A percentile compares a stretch with the other conserved stretches of the same genome.
phyloP scores from a whole-genome alignment of 2,797 vertebrate species.

The Lerista edwardsae region DNA sequence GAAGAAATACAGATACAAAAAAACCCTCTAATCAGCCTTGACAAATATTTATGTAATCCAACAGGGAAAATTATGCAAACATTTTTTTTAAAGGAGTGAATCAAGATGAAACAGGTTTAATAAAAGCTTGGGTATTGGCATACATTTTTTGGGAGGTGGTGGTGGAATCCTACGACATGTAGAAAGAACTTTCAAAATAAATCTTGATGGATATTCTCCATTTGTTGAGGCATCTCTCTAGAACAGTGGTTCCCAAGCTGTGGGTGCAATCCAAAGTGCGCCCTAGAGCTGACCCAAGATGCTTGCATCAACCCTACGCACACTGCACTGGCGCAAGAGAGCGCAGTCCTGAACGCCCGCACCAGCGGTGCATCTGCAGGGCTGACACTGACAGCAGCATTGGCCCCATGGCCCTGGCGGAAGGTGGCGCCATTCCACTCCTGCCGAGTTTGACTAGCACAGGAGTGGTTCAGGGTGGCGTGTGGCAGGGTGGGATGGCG shows the following conservation, averaged over 20 bases:
- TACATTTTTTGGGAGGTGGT: slow-evolving; percentile 45
- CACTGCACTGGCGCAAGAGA: too few relatives aligned
- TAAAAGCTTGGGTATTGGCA: slow-evolving; percentile 56
- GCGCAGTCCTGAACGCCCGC: too few relatives aligned
- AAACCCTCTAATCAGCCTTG: slow-evolving; percentile 56
- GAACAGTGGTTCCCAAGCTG: not conserved
- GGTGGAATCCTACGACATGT: slow-evolving; percentile 8
- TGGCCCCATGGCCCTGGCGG: too few relatives aligned
- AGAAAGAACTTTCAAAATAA: slow-evolving; percentile 35
- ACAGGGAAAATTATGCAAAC: slow-evolving; percentile 47
- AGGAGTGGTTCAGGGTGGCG: too few relatives aligned
- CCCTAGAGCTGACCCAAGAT: too few relatives aligned
- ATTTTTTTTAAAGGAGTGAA: slow-evolving; percentile 46
- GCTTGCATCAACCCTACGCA: too few relatives aligned
- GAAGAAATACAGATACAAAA: not conserved
- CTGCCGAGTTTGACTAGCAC: too few relatives aligned
- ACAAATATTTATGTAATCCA: slow-evolving; percentile 59
- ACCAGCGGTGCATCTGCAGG: too few relatives aligned
- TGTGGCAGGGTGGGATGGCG: too few relatives aligned
- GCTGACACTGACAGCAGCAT: too few relatives aligned
- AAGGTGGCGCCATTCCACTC: too few relatives aligned
- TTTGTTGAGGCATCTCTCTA: slow-evolving; percentile 36
- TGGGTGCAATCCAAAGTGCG: too few relatives aligned
- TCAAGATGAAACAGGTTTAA: slow-evolving; percentile 17
- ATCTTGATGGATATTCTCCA: slow-evolving; percentile 32